These are phyloP conservation scores for Phytoseiulus persimilis DNA, from an alignment of 2,888 invertebrate genomes.

Conservation along the genomic window DNA sequence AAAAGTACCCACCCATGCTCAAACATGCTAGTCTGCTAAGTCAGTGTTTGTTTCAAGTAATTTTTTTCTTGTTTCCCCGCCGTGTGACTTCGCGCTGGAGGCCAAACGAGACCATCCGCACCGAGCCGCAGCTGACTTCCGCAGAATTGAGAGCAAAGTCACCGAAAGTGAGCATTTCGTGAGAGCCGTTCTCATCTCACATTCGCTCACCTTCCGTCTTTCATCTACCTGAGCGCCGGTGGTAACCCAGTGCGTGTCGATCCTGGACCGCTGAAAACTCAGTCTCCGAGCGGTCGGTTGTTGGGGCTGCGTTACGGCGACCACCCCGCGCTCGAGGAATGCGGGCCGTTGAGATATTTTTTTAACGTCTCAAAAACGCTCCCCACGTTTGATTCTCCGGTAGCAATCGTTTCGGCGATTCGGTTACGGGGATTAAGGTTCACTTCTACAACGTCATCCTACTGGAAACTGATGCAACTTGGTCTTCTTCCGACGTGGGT, in stretches of 20 bases:
- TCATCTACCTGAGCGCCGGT: background rate
- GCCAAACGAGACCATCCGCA: background rate
- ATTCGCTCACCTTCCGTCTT: background rate
- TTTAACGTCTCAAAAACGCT: background rate
- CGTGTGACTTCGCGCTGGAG: background rate
- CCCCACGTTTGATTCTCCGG: background rate
- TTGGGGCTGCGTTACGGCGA: background rate
- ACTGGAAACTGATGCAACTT: background rate
- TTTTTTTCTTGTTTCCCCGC: slow-evolving; percentile 8
- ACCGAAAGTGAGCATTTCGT: background rate
- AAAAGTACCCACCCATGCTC: slow-evolving; percentile 32
- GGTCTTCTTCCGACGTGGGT: background rate
- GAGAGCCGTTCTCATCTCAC: background rate
- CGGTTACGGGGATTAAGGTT: background rate
- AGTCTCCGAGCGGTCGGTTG: background rate
- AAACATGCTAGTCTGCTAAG: slow-evolving; percentile 31
- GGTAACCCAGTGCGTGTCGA: background rate
- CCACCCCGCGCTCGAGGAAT: background rate
- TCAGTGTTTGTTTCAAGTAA: background rate
- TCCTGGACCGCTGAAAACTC: background rate
- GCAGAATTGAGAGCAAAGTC: background rate
- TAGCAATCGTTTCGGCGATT: background rate
- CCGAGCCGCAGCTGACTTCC: background rate
- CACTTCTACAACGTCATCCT: background rate
- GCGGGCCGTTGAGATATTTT: background rate